A percentile compares a stretch with the other conserved stretches of the same genome.
Evolutionary conservation across 1,140 invertebrate genomes (phyloP).

Genomic region (Cardiocondyla obscurior): DNA sequence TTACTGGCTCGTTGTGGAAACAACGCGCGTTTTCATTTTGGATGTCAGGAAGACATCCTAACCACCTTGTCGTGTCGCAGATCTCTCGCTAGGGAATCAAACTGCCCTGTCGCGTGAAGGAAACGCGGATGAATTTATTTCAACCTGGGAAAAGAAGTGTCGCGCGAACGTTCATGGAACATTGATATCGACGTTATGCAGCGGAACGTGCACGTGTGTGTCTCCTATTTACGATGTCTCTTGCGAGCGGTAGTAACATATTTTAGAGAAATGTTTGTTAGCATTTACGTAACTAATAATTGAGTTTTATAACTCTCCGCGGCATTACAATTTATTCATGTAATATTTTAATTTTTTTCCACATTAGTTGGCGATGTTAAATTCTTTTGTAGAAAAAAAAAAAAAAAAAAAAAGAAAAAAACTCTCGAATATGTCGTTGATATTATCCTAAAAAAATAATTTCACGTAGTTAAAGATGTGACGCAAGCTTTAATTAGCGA

Average conservation of each 20-base stretch:
- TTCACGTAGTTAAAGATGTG: not conserved
- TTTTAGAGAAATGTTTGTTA: not conserved
- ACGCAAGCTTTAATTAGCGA: not conserved
- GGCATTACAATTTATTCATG: too few relatives aligned
- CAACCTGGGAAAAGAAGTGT: not conserved
- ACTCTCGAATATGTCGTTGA: not conserved
- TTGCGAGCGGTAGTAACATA: not conserved
- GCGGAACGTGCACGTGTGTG: not conserved
- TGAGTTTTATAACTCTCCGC: not conserved
- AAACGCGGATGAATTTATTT: slow-evolving; percentile 24
- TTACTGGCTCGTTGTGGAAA: not conserved
- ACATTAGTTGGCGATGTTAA: not conserved
- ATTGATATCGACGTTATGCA: not conserved
- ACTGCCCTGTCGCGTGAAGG: not conserved
- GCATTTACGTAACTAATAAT: not conserved
- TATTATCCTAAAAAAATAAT: not conserved
- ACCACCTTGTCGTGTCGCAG: not conserved
- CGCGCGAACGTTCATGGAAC: not conserved
- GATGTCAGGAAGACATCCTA: not conserved
- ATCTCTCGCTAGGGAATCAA: slow-evolving; percentile 2
- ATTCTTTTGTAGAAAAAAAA: not conserved
- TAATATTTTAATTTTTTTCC: too few relatives aligned
- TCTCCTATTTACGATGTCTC: not conserved
- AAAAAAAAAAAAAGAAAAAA: too few relatives aligned
- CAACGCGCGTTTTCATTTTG: slow-evolving; percentile 10